Base-by-base conservation (phyloP, 2,113 vertebrate genomes). In the Cathartes aura region DNA sequence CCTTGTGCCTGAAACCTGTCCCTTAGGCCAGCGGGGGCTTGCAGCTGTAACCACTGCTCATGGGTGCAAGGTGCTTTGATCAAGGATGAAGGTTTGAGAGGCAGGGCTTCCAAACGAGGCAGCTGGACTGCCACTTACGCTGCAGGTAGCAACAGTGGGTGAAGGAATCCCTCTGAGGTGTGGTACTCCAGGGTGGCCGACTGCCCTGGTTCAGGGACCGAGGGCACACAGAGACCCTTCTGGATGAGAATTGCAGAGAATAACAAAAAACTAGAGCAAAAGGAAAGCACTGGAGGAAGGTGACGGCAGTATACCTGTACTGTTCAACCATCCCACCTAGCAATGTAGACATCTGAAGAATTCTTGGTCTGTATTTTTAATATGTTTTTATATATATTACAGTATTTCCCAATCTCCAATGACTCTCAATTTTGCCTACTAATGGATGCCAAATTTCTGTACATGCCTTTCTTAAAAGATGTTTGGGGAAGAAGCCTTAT, bases 81-180 rank as follows among this genome's bases (percentile, higher is more conserved):
- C 12, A 6, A 18, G 40, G 38, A 29, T 59, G 52, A 53, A 55
- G 32, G 27, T 10, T n/a, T 22, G 13, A 63, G 66, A 72, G 19
- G 8, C 32, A 75, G 11, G 3, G 45, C 55, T 45, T 74, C 60
- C 52, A 56, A 36, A 62, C 0, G 0, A 9, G 24, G 15, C 66
- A 86, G 30, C 38, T 75, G 62, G 19, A 52, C 48, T 2, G 3
- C 42, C 32, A 43, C 58, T 56, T 78, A 3, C 12, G 29, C 47
- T 83, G n/a, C n/a, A 68, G 53, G 9, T 15, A n/a, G 22, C 12
- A 42, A 38, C 86, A 68, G 32, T 22, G 19, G 15, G 13, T 50
- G 29, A 68, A 59, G 24, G 19, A 55, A 72, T 21, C 15, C 1
- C 4, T 56, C 45, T 70, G 40, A 52, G 36, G 3, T 67, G 16